Evolutionary conservation across 2,888 invertebrate species (phyloP), one percentile per base, ranked within the genome.

Genomic region (Eumacrocentrus americanus): DNA sequence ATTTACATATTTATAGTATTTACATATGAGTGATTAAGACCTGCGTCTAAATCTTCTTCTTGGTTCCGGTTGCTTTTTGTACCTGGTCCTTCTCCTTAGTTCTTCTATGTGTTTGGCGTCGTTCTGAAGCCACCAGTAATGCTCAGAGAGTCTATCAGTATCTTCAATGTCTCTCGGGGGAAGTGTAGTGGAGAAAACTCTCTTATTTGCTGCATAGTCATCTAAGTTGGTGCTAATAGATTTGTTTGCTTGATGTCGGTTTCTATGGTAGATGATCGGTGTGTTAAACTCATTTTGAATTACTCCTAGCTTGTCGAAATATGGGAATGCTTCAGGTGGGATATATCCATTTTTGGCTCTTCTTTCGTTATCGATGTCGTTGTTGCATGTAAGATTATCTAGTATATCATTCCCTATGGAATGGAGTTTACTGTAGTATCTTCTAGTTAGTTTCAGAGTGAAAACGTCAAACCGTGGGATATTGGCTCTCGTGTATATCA

Each of bases 211-310:
- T 35, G 35, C n/a, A 35, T 35, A 35, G 35, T 35, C 35, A 35
- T 3, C 9, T 7, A 9, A 2, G 3, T 35, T 7, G 3, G 9
- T 5, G 35, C 35, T 35, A 2, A 61, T 47, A 0, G 29, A 37
- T n/a, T 61, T 61, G 5, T 61, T 22, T 14, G 51, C 51, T 29
- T 57, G 56, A 18, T 61, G 52, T 9, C 58, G 52, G 9, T 29
- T 42, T 46, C 42, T 51, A 11, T 60, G 63, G 14, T 57, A 60
- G 1, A 60, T 16, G 0, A 52, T 44, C 14, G 63, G 63, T 1
- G 22, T 37, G n/a, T 58, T 50, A 1, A 35, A 7, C 1, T 18
- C 23, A 7, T 53, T 40, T 37, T 63, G 63, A 1, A 63, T 53
- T 0, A 54, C 5, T 1, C 54, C 53, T 2, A 2, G 6, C 5